Percentiles rank a stretch among this genome's conserved stretches.
Conservation (phyloP, 2,797 vertebrate genomes). For the Poliocrania exsul region DNA sequence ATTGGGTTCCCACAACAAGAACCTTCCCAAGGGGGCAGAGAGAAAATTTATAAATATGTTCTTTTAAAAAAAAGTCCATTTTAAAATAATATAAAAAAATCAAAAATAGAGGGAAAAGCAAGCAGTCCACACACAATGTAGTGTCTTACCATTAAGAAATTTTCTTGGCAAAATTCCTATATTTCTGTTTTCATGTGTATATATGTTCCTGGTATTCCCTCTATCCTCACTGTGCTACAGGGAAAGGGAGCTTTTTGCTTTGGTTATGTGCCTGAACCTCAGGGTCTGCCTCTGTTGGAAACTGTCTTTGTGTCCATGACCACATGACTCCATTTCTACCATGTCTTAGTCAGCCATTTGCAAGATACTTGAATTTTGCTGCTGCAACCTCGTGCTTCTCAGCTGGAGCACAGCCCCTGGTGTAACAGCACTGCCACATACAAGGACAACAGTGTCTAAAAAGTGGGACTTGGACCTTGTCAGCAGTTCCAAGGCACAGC, state of each 20-base stretch:
- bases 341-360: neutral
- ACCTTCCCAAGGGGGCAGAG: neutral
- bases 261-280: neutral
- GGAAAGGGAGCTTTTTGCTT: neutral
- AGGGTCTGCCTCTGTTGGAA: neutral
- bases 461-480: neutral
- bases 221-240: neutral
- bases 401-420: neutral
- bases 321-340: neutral
- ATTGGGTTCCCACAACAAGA: neutral
- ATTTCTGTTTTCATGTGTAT: neutral
- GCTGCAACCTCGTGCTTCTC: neutral
- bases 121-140: neutral
- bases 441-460: fast-evolving
- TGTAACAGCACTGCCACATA: fast-evolving
- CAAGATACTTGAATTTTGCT: neutral
- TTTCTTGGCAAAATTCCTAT: neutral
- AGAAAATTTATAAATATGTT: neutral
- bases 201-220: neutral
- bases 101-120: neutral
- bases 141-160: neutral
- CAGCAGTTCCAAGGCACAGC: neutral
- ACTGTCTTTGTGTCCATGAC: neutral
- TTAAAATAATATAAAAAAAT: neutral
- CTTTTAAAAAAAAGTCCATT: neutral